Evolutionary conservation across 2,113 vertebrate genomes (phyloP).

Genomic region (Bujurquina vittata): DNA sequence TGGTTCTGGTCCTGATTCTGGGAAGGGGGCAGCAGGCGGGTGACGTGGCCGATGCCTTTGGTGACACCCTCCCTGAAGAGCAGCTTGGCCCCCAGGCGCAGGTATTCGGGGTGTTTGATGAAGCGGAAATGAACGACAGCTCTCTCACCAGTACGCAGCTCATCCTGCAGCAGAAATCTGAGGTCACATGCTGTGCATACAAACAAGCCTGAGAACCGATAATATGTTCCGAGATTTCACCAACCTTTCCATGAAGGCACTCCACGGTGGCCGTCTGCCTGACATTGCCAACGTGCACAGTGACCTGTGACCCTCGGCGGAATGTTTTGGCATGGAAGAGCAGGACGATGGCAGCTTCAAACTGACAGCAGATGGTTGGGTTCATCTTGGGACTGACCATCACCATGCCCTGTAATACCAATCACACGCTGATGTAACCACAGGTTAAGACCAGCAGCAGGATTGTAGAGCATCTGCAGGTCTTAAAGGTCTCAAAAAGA

Average conservation of each 20-base stretch:
- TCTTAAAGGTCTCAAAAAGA: neutral
- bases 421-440: neutral
- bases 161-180: constrained; percentile 81
- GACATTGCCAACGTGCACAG: constrained; percentile 94
- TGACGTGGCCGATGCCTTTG: constrained; percentile 96
- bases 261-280: constrained; percentile 93
- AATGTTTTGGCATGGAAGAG: constrained; percentile 96
- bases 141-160: constrained; percentile 92
- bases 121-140: constrained; percentile 94
- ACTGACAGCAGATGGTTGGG: constrained; percentile 94
- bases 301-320: constrained; percentile 94
- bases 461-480: neutral
- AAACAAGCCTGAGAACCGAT: neutral
- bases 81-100: constrained; percentile 93
- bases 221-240: fast-evolving
- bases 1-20: constrained; percentile 69
- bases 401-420: constrained; percentile 89
- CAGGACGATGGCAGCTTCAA: constrained; percentile 94
- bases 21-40: constrained; percentile 87
- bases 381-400: constrained; percentile 98
- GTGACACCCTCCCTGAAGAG: constrained; percentile 96
- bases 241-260: constrained; percentile 90
- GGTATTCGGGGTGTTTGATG: constrained; percentile 95
- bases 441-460: neutral
- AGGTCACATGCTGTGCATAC: neutral